Conservation (phyloP, 2,113 vertebrate genomes). For the Syngnathus scovelli region DNA sequence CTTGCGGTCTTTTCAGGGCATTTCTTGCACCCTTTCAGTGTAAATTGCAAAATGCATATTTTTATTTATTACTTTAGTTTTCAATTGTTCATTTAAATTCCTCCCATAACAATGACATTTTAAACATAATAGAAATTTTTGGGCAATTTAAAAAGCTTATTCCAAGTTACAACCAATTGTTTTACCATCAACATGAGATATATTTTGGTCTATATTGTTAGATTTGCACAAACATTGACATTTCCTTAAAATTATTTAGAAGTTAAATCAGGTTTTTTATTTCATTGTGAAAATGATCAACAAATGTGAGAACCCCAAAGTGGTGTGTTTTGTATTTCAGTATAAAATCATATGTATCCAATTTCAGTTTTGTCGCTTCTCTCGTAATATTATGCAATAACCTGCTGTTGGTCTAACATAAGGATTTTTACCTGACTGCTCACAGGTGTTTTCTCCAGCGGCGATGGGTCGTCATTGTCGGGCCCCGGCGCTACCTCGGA, state of each 20-base stretch:
- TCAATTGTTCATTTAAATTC: neutral
- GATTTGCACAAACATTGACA: neutral
- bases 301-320: neutral
- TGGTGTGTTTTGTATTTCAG: neutral
- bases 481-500: conserved; percentile 41
- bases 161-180: too few species aligned
- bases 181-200: neutral
- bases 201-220: neutral
- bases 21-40: neutral
- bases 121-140: neutral
- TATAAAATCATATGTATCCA: neutral
- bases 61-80: neutral
- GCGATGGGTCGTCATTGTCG: conserved; percentile 48
- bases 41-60: neutral
- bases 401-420: neutral
- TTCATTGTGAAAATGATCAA: neutral
- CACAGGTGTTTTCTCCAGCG: conserved; percentile 61
- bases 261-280: neutral
- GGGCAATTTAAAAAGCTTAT: neutral
- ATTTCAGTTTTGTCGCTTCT: neutral
- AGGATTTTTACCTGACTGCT: conserved; percentile 7
- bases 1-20: neutral
- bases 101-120: neutral
- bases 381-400: neutral
- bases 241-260: neutral